phyloP scores from a whole-genome alignment of 2,797 vertebrate genomes.

The Chaunax sp. region DNA sequence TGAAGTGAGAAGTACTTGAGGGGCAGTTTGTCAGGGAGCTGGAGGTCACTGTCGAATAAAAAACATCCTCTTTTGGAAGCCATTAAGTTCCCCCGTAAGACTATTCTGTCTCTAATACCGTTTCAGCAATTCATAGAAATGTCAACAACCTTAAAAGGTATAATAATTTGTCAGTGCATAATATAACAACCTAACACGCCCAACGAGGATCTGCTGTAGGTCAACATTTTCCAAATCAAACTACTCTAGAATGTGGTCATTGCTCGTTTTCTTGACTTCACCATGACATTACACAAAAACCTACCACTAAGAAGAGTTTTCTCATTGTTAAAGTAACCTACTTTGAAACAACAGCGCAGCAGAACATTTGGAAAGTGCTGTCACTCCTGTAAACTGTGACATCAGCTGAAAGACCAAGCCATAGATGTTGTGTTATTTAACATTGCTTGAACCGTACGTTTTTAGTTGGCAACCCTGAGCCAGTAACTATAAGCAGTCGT shows the following conservation, averaged over 20 bases:
- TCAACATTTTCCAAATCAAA: slow-evolving; percentile 40
- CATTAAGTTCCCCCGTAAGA: neutral
- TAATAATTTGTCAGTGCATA: neutral
- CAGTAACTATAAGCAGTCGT: slow-evolving; percentile 23
- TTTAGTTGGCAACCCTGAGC: slow-evolving; percentile 49
- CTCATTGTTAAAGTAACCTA: neutral
- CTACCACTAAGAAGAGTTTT: neutral
- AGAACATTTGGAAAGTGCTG: neutral
- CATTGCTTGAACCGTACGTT: neutral
- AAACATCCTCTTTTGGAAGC: slow-evolving; percentile 5
- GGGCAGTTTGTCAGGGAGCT: slow-evolving; percentile 9
- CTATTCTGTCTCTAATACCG: neutral
- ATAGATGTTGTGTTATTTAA: too few relatives aligned
- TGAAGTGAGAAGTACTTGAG: neutral
- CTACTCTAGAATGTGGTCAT: neutral
- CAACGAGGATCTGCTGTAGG: neutral
- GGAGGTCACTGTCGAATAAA: slow-evolving; percentile 10
- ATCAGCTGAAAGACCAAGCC: neutral
- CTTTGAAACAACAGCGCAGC: neutral
- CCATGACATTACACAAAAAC: slow-evolving; percentile 10
- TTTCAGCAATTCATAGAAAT: neutral
- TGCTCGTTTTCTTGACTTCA: neutral
- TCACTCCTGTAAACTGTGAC: neutral
- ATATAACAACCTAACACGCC: neutral
- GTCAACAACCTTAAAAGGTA: neutral